These are phyloP conservation scores for Melieria crassipennis DNA, from an alignment of 2,888 invertebrate species.

Conservation along the genomic window DNA sequence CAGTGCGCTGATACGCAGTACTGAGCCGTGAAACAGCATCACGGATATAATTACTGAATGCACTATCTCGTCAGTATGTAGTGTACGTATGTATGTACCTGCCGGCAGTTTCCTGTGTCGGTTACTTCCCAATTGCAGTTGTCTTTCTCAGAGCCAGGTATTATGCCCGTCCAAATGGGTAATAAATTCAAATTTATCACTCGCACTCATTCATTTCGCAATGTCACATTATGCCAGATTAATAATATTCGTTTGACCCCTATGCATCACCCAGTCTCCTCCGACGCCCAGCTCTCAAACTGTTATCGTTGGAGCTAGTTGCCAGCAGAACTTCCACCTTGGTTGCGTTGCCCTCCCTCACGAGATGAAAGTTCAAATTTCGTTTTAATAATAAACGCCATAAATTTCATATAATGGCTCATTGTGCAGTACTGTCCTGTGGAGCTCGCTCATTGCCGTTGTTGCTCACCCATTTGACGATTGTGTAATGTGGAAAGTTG, in stretches of 20 bases:
- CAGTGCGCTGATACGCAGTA: no score
- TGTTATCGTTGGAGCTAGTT: not conserved
- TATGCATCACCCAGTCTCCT: not conserved
- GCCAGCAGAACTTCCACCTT: not conserved
- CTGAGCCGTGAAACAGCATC: no score
- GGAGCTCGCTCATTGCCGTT: not conserved
- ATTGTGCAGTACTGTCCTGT: slow-evolving; percentile 38
- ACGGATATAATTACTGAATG: no score
- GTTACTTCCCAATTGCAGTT: no score
- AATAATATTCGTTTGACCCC: slow-evolving; percentile 21
- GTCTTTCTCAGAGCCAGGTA: no score
- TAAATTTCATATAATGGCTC: slow-evolving; percentile 62
- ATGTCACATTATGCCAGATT: slow-evolving; percentile 18
- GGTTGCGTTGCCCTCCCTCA: not conserved
- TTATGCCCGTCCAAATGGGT: not conserved
- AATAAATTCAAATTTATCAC: slow-evolving; percentile 21
- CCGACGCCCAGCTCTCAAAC: not conserved
- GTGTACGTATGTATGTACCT: no score
- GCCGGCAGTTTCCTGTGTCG: no score
- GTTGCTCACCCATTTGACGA: not conserved
- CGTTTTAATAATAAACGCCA: slow-evolving; percentile 58
- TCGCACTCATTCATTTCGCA: slow-evolving; percentile 12
- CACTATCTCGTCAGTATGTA: no score
- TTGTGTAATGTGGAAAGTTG: not conserved
- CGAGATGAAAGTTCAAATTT: slow-evolving; percentile 32